Evolutionary conservation across 2,113 vertebrate genomes (phyloP), one percentile per base, ranked within the genome.

Genomic region (Corythaixoides concolor): DNA sequence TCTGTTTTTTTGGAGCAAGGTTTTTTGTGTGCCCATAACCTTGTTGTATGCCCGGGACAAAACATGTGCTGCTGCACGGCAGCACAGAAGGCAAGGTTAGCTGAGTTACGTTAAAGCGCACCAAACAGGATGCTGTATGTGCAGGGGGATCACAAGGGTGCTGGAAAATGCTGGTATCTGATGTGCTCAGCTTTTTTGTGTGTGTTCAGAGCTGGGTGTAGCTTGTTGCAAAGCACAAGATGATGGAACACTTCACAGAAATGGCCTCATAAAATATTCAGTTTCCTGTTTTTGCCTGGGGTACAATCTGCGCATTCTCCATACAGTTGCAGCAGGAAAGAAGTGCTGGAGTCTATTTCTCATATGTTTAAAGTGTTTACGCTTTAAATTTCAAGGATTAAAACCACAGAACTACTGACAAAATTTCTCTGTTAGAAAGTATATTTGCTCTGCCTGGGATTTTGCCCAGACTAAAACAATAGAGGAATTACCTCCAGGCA

Each of bases 201-300:
- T 59, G 35, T 14, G 67, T 79, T 88, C 60, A 78, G 91, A 37
- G 30, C 45, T 39, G 53, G 86, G 28, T 74, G 80, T 74, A 83
- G 84, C 74, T 89, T 79, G 35, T 67, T 84, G 80, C 43, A 95
- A 75, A 83, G 63, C 24, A 73, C 86, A 92, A 95, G 58, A 94
- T 3, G 79, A 74, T 1, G 12, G 77, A 95, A 78, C 52, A 28
- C 56, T 83, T 79, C 56, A 50, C 12, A 58, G 72, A 77, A 80
- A 70, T 5, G 45, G 43, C 50, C 27, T 83, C 85, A 88, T 86
- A 86, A 70, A 93, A 86, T 72, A 41, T 21, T 55, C 60, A 90
- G 85, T 41, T 78, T 50, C 77, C 68, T 86, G 77, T 22, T 87
- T 86, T 78, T 47, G 72, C 88, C 52, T 77, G 21, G 47, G 32